These are phyloP conservation scores for Lucilia cuprina DNA, from an alignment of 1,140 invertebrate species.

Conservation along the genomic window DNA sequence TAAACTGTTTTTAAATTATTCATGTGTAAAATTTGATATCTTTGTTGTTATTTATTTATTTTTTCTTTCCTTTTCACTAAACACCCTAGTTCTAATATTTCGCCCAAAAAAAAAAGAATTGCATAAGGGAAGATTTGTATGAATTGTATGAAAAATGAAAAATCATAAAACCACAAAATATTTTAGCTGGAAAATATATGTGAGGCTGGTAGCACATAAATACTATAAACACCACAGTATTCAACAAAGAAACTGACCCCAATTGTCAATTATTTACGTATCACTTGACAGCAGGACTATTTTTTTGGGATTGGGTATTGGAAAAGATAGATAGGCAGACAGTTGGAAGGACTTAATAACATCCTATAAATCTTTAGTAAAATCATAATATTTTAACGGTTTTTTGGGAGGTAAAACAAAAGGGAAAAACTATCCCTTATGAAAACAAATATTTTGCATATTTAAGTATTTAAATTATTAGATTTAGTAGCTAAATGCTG, in stretches of 20 bases:
- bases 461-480: background rate
- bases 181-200: conserved; percentile 19
- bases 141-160: background rate
- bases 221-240: background rate
- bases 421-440: background rate
- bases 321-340: background rate
- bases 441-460: background rate
- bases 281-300: conserved; percentile 52
- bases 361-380: background rate
- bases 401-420: background rate
- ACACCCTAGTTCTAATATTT: background rate
- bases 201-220: conserved; percentile 1
- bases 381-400: conserved; percentile 5
- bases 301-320: too few relatives aligned
- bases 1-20: conserved; percentile 12
- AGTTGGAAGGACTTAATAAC: background rate
- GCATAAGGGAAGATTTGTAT: background rate
- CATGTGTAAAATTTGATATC: conserved; percentile 11
- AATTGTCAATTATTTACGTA: conserved; percentile 62
- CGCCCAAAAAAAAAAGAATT: too few relatives aligned
- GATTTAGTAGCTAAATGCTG: background rate
- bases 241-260: conserved; percentile 51
- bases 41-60: background rate
- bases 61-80: background rate
- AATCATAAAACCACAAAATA: conserved; percentile 33